Conservation (phyloP, 2,888 invertebrate genomes). For the Spodoptera exigua region DNA sequence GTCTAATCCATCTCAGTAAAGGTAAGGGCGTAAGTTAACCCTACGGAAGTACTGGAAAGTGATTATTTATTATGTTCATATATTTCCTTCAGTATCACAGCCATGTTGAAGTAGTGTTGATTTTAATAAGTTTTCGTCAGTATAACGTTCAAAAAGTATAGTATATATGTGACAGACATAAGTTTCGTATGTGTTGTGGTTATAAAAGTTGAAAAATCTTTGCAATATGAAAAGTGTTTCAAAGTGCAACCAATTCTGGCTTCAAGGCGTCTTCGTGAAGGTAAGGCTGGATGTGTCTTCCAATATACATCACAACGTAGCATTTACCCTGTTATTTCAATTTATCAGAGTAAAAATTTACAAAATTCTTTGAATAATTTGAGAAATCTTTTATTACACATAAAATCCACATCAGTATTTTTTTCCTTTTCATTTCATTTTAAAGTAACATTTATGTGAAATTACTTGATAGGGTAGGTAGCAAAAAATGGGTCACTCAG, state of each 20-base stretch:
- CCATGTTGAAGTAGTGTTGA: slow-evolving; percentile 89
- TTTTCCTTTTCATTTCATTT: slow-evolving; percentile 9
- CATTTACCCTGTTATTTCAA: slow-evolving; percentile 61
- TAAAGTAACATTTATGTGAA: slow-evolving; percentile 13
- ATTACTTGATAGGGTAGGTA: slow-evolving; percentile 19
- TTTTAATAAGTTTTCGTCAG: slow-evolving; percentile 87
- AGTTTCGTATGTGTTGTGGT: slow-evolving; percentile 88
- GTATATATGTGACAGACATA: slow-evolving; percentile 88
- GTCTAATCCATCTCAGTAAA: slow-evolving; percentile 86
- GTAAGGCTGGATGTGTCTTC: slow-evolving; percentile 89
- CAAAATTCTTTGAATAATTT: slow-evolving; percentile 17
- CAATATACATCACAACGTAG: slow-evolving; percentile 87
- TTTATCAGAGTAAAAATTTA: slow-evolving; percentile 31
- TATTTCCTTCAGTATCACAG: slow-evolving; percentile 88
- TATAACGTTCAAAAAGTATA: slow-evolving; percentile 83
- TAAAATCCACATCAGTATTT: not conserved
- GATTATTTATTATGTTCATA: slow-evolving; percentile 88
- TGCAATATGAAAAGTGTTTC: slow-evolving; percentile 88
- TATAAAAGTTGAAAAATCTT: slow-evolving; percentile 83
- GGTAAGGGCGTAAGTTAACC: slow-evolving; percentile 89
- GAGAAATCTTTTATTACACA: slow-evolving; percentile 13
- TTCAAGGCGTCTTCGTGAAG: slow-evolving; percentile 87
- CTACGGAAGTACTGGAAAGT: slow-evolving; percentile 86
- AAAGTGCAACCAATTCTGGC: slow-evolving; percentile 88
- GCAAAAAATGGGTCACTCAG: slow-evolving; percentile 8